These are phyloP conservation scores for Cherax destructor DNA, from an alignment of 1,140 invertebrate species.

Conservation along the genomic window DNA sequence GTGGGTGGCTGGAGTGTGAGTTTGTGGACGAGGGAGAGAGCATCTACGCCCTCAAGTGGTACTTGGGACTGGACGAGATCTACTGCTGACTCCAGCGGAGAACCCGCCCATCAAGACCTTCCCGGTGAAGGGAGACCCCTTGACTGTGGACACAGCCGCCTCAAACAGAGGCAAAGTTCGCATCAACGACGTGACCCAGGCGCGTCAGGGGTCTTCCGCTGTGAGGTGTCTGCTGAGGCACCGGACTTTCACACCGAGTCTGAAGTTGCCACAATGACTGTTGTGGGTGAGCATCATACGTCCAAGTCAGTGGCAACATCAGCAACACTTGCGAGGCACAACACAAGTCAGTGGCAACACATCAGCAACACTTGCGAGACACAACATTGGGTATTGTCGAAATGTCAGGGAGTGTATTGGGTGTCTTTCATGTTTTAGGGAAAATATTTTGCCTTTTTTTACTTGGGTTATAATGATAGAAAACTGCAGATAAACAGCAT, in stretches of 20 bases:
- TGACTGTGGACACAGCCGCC: constrained; percentile 35
- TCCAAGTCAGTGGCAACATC: too few species aligned
- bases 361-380: too few species aligned
- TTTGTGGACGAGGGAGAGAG: constrained; percentile 23
- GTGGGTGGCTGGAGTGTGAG: constrained; percentile 44
- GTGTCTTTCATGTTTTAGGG: too few species aligned
- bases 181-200: constrained; percentile 74
- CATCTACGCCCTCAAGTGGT: background rate
- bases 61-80: constrained; percentile 47
- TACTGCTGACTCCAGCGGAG: constrained; percentile 50
- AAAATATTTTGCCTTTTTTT: too few species aligned
- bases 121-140: background rate
- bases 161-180: constrained; percentile 21
- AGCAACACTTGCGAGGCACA: too few species aligned
- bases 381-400: too few species aligned
- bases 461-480: too few species aligned
- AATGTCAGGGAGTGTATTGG: too few species aligned
- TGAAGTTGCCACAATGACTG: constrained; percentile 71
- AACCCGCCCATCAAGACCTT: constrained; percentile 37
- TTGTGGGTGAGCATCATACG: constrained; percentile 77
- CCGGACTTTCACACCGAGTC: too few species aligned
- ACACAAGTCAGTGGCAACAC: too few species aligned
- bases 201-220: constrained; percentile 83
- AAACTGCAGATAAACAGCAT: too few species aligned
- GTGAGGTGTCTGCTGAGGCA: constrained; percentile 80